These are phyloP conservation scores for Eilema sororculum DNA, from an alignment of 2,888 invertebrate species.

Conservation along the genomic window DNA sequence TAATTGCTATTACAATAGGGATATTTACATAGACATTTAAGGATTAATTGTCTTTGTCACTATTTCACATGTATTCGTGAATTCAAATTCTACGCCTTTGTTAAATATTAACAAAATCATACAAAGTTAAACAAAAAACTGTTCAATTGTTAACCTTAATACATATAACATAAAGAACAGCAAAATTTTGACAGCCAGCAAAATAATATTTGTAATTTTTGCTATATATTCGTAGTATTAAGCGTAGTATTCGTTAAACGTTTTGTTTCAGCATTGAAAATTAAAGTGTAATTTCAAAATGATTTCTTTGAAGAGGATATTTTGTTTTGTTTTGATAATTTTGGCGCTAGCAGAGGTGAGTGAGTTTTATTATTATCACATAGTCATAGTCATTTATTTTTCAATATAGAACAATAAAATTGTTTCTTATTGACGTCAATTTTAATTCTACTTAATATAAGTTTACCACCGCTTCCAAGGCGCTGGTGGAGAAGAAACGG, in stretches of 20 bases:
- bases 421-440: too few species aligned
- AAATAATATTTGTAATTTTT: conserved; percentile 9
- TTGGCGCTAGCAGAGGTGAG: conserved; percentile 49
- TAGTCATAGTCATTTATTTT: too few species aligned
- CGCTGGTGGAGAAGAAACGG: too few species aligned
- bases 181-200: neutral
- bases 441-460: too few species aligned
- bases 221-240: conserved; percentile 13
- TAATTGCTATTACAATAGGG: neutral
- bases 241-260: neutral
- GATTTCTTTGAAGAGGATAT: conserved; percentile 20
- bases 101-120: too few species aligned
- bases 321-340: conserved; percentile 18
- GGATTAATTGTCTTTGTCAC: neutral
- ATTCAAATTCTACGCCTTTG: conserved; percentile 3
- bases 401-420: too few species aligned
- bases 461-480: too few species aligned
- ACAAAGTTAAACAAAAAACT: neutral
- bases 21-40: neutral
- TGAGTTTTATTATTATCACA: neutral
- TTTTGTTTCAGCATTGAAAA: neutral
- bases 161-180: neutral
- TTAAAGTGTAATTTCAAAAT: conserved; percentile 10
- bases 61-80: conserved; percentile 17
- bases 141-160: neutral